These are phyloP conservation scores for Meteorus sp. DNA, from an alignment of 1,140 invertebrate genomes.

Conservation along the genomic window DNA sequence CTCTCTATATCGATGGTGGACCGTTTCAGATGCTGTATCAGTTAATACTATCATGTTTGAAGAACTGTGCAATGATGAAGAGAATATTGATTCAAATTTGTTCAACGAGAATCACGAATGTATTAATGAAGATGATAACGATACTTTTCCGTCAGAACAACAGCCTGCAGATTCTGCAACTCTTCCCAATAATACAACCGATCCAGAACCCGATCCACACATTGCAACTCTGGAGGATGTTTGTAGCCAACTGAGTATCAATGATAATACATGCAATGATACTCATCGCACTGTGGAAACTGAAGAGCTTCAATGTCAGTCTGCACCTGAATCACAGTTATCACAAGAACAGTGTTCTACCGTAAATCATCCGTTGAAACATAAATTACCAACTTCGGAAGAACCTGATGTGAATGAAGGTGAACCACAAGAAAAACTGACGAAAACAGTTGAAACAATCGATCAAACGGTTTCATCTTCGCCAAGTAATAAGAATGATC, in stretches of 20 bases:
- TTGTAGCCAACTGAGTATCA: conserved; percentile 3
- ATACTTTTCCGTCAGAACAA: neutral
- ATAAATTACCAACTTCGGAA: too few relatives aligned
- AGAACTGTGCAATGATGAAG: conserved; percentile 1
- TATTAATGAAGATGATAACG: neutral
- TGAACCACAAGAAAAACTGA: too few relatives aligned
- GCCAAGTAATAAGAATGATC: neutral
- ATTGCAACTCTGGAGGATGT: neutral
- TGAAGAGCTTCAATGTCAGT: neutral
- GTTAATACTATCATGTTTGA: conserved; percentile 8
- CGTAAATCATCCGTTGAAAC: too few relatives aligned
- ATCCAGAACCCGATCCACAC: neutral
- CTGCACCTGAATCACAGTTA: neutral
- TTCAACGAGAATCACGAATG: neutral
- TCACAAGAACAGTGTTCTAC: neutral
- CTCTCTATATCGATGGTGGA: too few relatives aligned
- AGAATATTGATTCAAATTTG: neutral
- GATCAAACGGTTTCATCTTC: too few relatives aligned
- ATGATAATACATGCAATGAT: neutral
- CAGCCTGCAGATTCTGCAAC: neutral
- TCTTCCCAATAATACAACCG: neutral
- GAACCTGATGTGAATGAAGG: too few relatives aligned
- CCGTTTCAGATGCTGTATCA: conserved; percentile 12
- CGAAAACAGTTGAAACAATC: too few relatives aligned
- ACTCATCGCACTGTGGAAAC: neutral